Evolutionary conservation across 2,888 invertebrate species (phyloP).

Genomic region (Fragum whitleyi): DNA sequence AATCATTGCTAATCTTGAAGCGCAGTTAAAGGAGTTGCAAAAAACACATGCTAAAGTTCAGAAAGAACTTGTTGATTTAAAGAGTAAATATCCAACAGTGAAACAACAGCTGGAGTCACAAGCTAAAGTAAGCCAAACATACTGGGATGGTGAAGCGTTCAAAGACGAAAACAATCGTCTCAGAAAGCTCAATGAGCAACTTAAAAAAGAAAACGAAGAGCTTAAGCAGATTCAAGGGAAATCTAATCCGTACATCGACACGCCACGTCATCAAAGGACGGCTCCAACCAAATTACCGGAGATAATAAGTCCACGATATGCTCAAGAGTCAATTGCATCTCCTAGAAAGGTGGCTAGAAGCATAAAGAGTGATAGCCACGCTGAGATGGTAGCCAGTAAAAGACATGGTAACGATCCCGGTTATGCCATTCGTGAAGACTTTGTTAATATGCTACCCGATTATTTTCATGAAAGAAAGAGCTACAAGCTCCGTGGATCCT

Average conservation of each 20-base stretch:
- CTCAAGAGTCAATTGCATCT: background rate
- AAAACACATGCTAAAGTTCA: slow-evolving; percentile 19
- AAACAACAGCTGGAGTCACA: slow-evolving; percentile 5
- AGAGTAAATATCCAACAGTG: slow-evolving; percentile 6
- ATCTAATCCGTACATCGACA: background rate
- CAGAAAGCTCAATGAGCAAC: slow-evolving; percentile 1
- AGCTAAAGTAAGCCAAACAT: background rate
- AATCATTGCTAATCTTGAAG: slow-evolving; percentile 45
- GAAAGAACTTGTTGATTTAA: background rate
- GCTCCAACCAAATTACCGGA: background rate
- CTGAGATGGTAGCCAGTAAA: background rate
- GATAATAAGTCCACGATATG: background rate
- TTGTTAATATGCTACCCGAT: slow-evolving; percentile 16
- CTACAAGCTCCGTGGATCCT: slow-evolving; percentile 1
- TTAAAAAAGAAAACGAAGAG: slow-evolving; percentile 13
- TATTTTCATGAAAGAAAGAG: background rate
- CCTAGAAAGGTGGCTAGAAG: background rate
- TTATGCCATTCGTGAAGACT: background rate
- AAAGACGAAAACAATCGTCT: slow-evolving; percentile 17
- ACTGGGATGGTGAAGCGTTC: slow-evolving; percentile 14
- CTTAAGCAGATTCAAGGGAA: background rate
- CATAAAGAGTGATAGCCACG: background rate
- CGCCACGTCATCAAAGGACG: background rate
- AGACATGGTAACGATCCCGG: background rate
- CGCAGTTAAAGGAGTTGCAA: slow-evolving; percentile 44